These are phyloP conservation scores for Plebejus melissa DNA, from an alignment of 2,888 invertebrate species.

Conservation along the genomic window DNA sequence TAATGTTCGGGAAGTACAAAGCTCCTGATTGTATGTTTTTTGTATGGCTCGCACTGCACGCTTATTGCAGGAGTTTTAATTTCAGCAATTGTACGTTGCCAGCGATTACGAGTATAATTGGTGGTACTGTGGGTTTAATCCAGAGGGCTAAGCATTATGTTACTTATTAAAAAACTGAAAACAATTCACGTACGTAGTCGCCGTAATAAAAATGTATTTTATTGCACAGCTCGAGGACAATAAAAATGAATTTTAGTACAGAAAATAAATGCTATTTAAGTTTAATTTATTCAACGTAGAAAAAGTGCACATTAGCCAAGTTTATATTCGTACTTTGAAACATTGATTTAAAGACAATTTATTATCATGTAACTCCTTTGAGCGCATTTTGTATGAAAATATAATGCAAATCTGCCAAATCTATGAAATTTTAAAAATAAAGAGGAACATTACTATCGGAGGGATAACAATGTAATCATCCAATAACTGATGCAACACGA, in stretches of 20 bases:
- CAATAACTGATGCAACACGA: slow-evolving; percentile 46
- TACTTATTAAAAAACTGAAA: slow-evolving; percentile 31
- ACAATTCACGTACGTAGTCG: neutral
- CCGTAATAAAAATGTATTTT: slow-evolving; percentile 18
- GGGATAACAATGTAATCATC: slow-evolving; percentile 30
- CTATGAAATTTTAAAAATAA: neutral
- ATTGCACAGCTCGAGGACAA: slow-evolving; percentile 8
- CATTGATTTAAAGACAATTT: too few relatives aligned
- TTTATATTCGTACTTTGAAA: too few relatives aligned
- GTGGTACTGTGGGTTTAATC: slow-evolving; percentile 57
- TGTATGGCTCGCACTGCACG: slow-evolving; percentile 51
- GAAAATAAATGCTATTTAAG: neutral
- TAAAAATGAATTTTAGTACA: slow-evolving; percentile 7
- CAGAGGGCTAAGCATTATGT: slow-evolving; percentile 52
- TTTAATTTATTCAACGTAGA: too few relatives aligned
- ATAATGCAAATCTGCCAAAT: neutral
- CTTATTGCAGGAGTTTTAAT: slow-evolving; percentile 64
- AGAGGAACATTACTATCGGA: neutral
- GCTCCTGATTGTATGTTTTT: slow-evolving; percentile 67
- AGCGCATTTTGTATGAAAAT: neutral
- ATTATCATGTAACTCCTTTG: neutral
- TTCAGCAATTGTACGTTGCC: slow-evolving; percentile 67
- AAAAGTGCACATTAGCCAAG: too few relatives aligned
- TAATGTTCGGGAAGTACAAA: slow-evolving; percentile 70
- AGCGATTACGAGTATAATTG: slow-evolving; percentile 66